Percentiles rank a stretch among this genome's conserved stretches.
Evolutionary conservation across 2,888 invertebrate species (phyloP).

Genomic region (Andrena bicolor): DNA sequence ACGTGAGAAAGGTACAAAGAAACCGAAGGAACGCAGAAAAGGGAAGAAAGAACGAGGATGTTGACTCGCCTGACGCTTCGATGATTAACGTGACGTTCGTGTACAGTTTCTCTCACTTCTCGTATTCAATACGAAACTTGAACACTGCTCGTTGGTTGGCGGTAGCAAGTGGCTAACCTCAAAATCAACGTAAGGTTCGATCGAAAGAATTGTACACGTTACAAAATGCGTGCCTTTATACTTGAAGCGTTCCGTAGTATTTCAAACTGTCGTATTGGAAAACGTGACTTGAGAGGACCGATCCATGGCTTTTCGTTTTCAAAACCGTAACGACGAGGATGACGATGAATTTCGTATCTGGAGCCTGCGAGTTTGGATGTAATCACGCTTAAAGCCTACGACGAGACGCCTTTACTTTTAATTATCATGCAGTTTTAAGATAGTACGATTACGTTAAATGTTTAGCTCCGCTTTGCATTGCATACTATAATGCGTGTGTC

Average conservation of each 20-base stretch:
- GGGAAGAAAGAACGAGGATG: conserved; percentile 64
- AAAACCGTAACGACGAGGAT: conserved; percentile 50
- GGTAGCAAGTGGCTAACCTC: not conserved
- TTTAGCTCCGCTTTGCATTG: conserved; percentile 48
- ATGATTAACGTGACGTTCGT: conserved; percentile 53
- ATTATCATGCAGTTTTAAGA: conserved; percentile 61
- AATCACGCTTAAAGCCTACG: conserved; percentile 63
- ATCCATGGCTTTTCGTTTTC: conserved; percentile 18
- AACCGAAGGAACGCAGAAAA: conserved; percentile 50
- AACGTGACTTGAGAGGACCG: conserved; percentile 37
- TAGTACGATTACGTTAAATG: conserved; percentile 63
- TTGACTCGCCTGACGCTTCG: conserved; percentile 55
- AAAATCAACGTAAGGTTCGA: not conserved
- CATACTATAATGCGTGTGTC: conserved; percentile 32
- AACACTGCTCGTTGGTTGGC: not conserved
- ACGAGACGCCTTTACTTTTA: conserved; percentile 55
- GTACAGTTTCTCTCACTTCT: conserved; percentile 17
- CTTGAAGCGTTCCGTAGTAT: not conserved
- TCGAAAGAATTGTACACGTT: not conserved
- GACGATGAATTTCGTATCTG: conserved; percentile 54
- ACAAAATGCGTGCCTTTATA: not conserved
- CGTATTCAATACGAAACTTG: conserved; percentile 11
- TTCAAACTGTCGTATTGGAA: conserved; percentile 26
- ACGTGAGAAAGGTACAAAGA: conserved; percentile 29
- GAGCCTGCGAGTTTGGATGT: conserved; percentile 53